Conservation (phyloP, 35 echinoderm and acorn worm species). For the Apostichopus japonicus region DNA sequence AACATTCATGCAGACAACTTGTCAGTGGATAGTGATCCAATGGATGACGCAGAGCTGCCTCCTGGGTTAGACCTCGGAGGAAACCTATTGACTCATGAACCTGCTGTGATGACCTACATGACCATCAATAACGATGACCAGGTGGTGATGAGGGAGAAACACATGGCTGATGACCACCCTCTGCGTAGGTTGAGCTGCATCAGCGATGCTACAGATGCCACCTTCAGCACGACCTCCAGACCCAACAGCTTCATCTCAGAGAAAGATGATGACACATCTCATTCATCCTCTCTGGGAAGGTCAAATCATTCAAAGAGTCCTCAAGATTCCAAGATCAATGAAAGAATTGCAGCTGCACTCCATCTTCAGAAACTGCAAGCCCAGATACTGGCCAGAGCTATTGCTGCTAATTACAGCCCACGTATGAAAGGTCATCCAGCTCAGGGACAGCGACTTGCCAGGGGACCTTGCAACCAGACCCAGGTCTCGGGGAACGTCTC, state of each 20-base stretch:
- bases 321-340: conserved; percentile 25
- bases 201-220: conserved; percentile 96
- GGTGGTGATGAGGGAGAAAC: conserved; percentile 97
- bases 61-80: conserved; percentile 70
- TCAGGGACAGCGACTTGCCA: background rate
- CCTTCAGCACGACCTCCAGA: conserved; percentile 92
- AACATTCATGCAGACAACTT: conserved; percentile 81
- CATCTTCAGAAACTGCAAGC: conserved; percentile 73
- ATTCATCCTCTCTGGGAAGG: conserved; percentile 36
- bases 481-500: conserved; percentile 47
- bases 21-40: conserved; percentile 77
- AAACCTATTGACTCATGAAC: conserved; percentile 72
- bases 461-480: background rate
- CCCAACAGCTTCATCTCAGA: conserved; percentile 86
- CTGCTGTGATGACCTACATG: conserved; percentile 95
- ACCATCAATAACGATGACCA: conserved; percentile 93
- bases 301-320: conserved; percentile 37
- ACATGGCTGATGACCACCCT: conserved; percentile 94
- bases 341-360: conserved; percentile 57
- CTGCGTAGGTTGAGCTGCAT: conserved; percentile 90
- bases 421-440: conserved; percentile 24
- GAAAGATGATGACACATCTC: conserved; percentile 64
- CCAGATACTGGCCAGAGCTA: conserved; percentile 54
- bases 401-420: conserved; percentile 55
- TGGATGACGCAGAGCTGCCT: conserved; percentile 63